Evolutionary conservation across 2,797 vertebrate genomes (phyloP), one percentile per base, ranked within the genome.

Genomic region (Cossypha niveicapilla): DNA sequence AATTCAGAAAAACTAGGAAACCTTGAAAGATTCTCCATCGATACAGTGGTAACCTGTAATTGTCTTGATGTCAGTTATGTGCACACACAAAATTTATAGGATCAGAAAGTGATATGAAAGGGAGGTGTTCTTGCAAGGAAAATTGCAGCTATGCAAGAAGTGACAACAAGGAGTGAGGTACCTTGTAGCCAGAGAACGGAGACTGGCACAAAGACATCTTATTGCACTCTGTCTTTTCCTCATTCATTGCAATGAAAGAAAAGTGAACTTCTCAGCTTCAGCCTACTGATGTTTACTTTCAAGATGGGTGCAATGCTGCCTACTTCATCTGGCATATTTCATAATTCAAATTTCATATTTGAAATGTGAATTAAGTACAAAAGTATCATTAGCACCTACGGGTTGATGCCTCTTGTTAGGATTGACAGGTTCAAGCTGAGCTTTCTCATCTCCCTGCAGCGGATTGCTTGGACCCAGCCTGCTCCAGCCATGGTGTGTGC

Each of bases 391-490:
- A 79, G 48, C 37, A 30, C 24, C 28, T 51, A 3, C 19, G 13
- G 11, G 1, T 35, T 60, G 35, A 47, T 92, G 30, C 2, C 25
- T 75, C 13, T 27, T 61, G 10, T 62, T 70, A 58, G 62, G 50
- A 73, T 15, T 41, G 32, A 13, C 16, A 45, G 25, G 19, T 53
- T 60, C 34, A 58, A 90, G 50, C 32, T 39, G 34, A 37, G 10
- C 18, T 37, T 83, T 92, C 15, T 94, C 37, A 18, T 94, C 80
- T 48, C 45, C 48, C 58, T 16, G 4, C 75, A 98, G 99, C 98
- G 86, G 99, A 99, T 98, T 99, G 99, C 87, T 91, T 99, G 93
- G 99, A 99, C 95, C 98, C 99, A 27, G 96, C 97, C 30, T 99
- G 99, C 97, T 98, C 99, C 30, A 97, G 97, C 90, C 99, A 99